These are phyloP conservation scores for Pedionomus torquatus DNA, from an alignment of 2,113 vertebrate genomes.

Conservation along the genomic window DNA sequence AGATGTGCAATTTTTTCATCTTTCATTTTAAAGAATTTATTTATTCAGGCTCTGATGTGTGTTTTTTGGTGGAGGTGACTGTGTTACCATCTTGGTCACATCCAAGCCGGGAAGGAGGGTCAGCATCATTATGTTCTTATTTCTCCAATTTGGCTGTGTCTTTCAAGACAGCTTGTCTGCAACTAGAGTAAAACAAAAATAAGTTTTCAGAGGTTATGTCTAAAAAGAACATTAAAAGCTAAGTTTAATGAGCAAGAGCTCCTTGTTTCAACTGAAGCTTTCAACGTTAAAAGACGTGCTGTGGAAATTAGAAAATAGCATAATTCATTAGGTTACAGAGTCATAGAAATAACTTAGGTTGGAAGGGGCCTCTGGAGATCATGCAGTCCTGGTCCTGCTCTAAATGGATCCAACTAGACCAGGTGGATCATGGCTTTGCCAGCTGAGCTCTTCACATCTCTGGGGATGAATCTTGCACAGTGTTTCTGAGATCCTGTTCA, in stretches of 20 bases:
- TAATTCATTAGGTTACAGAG: neutral
- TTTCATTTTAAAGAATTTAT: neutral
- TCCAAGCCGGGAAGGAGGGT: conserved; percentile 73
- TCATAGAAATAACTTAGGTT: neutral
- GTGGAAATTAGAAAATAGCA: neutral
- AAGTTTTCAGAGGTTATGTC: neutral
- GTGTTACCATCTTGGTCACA: conserved; percentile 31
- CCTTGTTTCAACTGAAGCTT: neutral
- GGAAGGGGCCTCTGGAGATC: neutral
- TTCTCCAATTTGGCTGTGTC: conserved; percentile 65
- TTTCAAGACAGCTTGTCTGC: conserved; percentile 77
- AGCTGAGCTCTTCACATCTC: neutral
- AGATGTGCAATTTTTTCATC: neutral
- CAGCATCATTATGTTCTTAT: conserved; percentile 73
- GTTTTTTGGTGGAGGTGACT: neutral
- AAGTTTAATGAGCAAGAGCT: neutral
- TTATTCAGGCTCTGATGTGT: neutral
- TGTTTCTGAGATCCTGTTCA: neutral
- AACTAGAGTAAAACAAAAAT: neutral
- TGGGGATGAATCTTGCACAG: neutral
- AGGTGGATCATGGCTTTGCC: neutral
- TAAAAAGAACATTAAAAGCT: neutral
- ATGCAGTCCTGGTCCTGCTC: neutral
- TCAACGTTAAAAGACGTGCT: neutral
- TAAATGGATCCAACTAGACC: neutral